Evolutionary conservation across 2,113 vertebrate species (phyloP).

Genomic region (Oreotrochilus melanogaster): DNA sequence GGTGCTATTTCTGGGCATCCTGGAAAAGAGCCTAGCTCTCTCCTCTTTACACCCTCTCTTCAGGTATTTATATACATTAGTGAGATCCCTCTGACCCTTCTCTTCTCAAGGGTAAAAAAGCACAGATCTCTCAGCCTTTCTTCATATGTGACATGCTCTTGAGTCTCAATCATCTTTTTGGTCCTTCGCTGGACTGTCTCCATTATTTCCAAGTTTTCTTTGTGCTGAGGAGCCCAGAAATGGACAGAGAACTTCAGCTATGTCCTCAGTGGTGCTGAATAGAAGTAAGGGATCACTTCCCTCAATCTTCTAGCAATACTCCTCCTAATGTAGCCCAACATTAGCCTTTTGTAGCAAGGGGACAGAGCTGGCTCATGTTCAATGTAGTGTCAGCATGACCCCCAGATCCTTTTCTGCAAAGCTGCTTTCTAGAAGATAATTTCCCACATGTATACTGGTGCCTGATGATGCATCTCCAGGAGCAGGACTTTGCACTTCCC

Average conservation of each 20-base stretch:
- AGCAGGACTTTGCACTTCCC: background rate
- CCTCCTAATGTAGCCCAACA: fast-evolving
- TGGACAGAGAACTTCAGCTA: too few species aligned
- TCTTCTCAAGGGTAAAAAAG: background rate
- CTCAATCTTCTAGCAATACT: background rate
- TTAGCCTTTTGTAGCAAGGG: background rate
- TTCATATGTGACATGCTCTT: background rate
- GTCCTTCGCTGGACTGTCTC: background rate
- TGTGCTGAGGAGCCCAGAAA: background rate
- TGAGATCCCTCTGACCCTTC: background rate
- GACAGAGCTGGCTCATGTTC: background rate
- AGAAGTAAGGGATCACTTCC: background rate
- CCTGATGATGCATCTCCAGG: background rate
- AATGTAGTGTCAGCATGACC: background rate
- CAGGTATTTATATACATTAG: background rate
- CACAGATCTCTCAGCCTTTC: background rate
- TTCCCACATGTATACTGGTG: fast-evolving
- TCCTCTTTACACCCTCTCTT: background rate
- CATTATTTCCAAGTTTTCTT: background rate
- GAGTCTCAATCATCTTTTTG: background rate
- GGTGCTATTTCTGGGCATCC: background rate
- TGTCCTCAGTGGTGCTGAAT: background rate
- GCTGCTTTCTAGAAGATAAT: fast-evolving
- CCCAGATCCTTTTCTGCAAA: background rate
- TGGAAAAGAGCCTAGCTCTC: background rate